A percentile compares a stretch with the other conserved stretches of the same genome.
These are phyloP conservation scores for Poliocrania exsul DNA, from an alignment of 2,797 vertebrate genomes.

Conservation along the genomic window DNA sequence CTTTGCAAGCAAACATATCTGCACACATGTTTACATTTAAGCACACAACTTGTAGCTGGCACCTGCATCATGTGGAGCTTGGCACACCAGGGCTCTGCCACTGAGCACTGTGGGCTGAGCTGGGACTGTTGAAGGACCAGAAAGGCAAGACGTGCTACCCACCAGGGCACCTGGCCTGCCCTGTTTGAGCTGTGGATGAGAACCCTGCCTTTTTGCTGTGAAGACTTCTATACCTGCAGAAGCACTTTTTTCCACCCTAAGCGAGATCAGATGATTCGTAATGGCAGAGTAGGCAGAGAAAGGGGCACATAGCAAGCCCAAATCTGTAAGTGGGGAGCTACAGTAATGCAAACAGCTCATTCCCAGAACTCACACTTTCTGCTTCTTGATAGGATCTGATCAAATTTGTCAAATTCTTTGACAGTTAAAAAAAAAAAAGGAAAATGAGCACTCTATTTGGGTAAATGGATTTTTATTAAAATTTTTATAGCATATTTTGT, in stretches of 20 bases:
- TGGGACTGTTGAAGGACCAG: not conserved
- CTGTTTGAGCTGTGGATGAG: accelerated
- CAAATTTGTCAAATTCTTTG: constrained; percentile 54
- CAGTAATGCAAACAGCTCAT: constrained; percentile 52
- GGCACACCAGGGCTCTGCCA: accelerated
- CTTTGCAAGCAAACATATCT: not conserved
- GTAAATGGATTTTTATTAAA: constrained; percentile 51
- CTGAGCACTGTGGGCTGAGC: not conserved
- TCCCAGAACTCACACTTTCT: constrained; percentile 30
- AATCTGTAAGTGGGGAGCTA: constrained; percentile 34
- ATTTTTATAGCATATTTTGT: not conserved
- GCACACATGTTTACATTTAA: accelerated
- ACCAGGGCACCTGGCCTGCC: not conserved
- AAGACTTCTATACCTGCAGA: not conserved
- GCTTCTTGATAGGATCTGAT: constrained; percentile 35
- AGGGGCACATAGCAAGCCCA: not conserved
- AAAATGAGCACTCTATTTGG: constrained; percentile 35
- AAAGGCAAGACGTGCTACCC: not conserved
- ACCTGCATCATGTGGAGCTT: accelerated
- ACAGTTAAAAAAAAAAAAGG: not conserved
- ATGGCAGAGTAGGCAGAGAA: constrained; percentile 35
- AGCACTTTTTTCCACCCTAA: not conserved
- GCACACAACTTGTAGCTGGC: not conserved
- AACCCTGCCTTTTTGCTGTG: not conserved
- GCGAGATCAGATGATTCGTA: constrained; percentile 52